A percentile compares a stretch with the other conserved stretches of the same genome.
Conservation (phyloP, 2,888 invertebrate genomes). For the Papilio demoleus region DNA sequence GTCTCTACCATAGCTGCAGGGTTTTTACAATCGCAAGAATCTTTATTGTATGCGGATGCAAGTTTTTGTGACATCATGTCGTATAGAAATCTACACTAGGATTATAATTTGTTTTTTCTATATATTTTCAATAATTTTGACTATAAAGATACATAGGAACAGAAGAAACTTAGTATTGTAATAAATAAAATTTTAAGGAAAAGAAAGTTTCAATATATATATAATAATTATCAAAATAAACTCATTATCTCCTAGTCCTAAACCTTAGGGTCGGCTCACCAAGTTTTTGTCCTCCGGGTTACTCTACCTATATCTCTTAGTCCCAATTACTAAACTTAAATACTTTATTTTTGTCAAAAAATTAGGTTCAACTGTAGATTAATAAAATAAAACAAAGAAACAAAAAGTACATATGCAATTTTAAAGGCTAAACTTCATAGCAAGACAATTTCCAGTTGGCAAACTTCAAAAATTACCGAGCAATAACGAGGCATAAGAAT, state of each 20-base stretch:
- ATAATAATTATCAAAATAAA: too few species aligned
- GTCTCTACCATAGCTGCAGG: conserved; percentile 27
- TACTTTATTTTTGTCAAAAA: background rate
- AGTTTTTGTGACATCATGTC: background rate
- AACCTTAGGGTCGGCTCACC: too few species aligned
- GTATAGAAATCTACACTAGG: background rate
- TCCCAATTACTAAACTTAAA: too few species aligned
- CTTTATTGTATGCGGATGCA: background rate
- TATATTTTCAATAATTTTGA: background rate
- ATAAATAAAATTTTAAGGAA: background rate
- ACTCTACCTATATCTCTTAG: too few species aligned
- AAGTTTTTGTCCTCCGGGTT: too few species aligned
- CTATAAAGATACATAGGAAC: background rate
- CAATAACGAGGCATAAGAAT: conserved; percentile 19
- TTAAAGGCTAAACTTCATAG: too few species aligned
- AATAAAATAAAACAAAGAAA: too few species aligned
- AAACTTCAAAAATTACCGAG: conserved; percentile 9
- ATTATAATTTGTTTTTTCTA: background rate
- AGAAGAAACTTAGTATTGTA: background rate
- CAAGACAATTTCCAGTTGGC: background rate
- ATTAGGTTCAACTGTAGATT: too few species aligned
- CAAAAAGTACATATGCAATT: background rate
- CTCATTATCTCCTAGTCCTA: background rate
- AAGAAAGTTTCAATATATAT: too few species aligned
- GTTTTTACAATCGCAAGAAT: conserved; percentile 1